phyloP scores from a whole-genome alignment of 2,113 vertebrate species.

The Xyrauchen texanus region DNA sequence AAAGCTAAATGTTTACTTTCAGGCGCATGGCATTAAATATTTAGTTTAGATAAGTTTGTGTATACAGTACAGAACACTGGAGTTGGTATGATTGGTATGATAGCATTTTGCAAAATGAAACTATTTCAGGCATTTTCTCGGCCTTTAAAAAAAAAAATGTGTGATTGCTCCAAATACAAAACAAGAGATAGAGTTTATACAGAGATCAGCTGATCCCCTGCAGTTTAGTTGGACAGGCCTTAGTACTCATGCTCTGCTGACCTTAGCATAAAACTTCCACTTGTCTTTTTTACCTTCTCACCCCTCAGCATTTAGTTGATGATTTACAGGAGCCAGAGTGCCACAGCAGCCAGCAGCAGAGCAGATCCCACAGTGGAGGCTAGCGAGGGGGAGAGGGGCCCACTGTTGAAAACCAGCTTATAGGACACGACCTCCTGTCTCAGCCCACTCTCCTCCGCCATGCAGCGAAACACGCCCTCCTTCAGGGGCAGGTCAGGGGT shows the following conservation, averaged over 20 bases:
- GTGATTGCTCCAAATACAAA: slow-evolving; percentile 52
- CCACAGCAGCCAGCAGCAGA: slow-evolving; percentile 66
- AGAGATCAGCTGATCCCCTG: slow-evolving; percentile 35
- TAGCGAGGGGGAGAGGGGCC: slow-evolving; percentile 63
- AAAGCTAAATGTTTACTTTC: slow-evolving; percentile 13
- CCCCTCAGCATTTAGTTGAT: no score
- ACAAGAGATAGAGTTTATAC: slow-evolving; percentile 44
- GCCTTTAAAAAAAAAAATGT: slow-evolving; percentile 21
- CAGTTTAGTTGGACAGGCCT: slow-evolving; percentile 48
- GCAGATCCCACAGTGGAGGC: slow-evolving; percentile 67
- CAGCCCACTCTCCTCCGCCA: slow-evolving; percentile 76
- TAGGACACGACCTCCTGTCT: slow-evolving; percentile 79
- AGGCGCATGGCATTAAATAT: slow-evolving; percentile 27
- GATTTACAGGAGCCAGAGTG: slow-evolving; percentile 75
- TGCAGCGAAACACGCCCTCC: slow-evolving; percentile 79
- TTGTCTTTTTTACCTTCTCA: slow-evolving; percentile 55
- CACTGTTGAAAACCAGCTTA: slow-evolving; percentile 70
- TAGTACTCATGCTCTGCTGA: slow-evolving; percentile 64
- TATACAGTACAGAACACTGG: slow-evolving; percentile 17
- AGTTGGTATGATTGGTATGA: slow-evolving; percentile 22
- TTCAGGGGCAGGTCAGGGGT: slow-evolving; percentile 69
- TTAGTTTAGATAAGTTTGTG: neutral
- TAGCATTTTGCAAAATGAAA: slow-evolving; percentile 28
- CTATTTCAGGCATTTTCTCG: slow-evolving; percentile 43
- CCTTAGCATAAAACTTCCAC: slow-evolving; percentile 57